Base-by-base conservation (phyloP, 2,797 vertebrate genomes). In the Vireo griseus region DNA sequence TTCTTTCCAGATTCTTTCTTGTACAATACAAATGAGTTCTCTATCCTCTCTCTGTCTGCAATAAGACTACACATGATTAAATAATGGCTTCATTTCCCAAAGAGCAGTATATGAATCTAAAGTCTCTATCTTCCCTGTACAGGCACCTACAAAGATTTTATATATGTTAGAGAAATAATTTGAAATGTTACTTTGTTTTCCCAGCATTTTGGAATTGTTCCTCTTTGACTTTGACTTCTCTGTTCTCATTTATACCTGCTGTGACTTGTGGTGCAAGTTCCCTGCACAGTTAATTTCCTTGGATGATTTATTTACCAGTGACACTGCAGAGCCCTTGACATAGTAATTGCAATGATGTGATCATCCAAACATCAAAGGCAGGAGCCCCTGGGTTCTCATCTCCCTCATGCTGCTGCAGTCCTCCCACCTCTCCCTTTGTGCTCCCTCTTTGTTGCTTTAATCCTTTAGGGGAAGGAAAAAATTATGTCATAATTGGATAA, bases 251-350 rank as follows among this genome's bases (percentile, higher is more conserved):
- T 85, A 74, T 87, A 78, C 69, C 65, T 72, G 68, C 78, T 92
- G 86, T 54, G 90, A 67, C 83, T 95, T 62, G 73, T 39, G 87
- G 85, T 88, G 86, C 62, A 40, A 48, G 31, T 51, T 94, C 65
- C 35, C 47, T 48, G 68, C 57, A 75, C 77, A 79, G 79, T 91
- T 83, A 57, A 90, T 91, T 96, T 92, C 71, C 20, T 69, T 29
- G 59, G 40, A 52, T 92, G 89, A 88, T 96, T 95, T 96, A 96
- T 96, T 96, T 94, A 95, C 80, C 73, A 81, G 57, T 85, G 85
- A 86, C 75, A 76, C 65, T 86, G 74, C 83, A 82, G 80, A 92
- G 89, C 71, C 83, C 57, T 91, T 35, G 58, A 95, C 74, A 74
- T 1, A 82, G 71, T 90, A 95, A 92, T 88, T 83, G 80, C 65